These are phyloP conservation scores for Arctia plantaginis DNA, from an alignment of 2,888 invertebrate species.

Conservation along the genomic window DNA sequence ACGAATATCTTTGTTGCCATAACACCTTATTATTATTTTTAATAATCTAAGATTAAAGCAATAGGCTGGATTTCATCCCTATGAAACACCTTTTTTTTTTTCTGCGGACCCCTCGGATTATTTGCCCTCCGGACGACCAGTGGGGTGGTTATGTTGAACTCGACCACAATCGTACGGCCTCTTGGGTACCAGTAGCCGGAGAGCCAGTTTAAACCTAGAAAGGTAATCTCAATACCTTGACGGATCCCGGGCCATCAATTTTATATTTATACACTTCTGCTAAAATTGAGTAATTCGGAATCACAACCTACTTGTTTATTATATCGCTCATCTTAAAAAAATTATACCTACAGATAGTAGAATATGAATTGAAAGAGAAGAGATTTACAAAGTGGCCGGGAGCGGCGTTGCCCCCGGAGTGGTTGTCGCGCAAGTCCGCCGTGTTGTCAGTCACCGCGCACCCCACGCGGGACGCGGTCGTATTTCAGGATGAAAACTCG, in stretches of 20 bases:
- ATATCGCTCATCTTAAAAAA: background rate
- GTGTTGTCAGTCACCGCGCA: constrained; percentile 89
- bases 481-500: constrained; percentile 91
- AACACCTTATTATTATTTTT: background rate
- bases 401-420: constrained; percentile 83
- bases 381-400: constrained; percentile 89
- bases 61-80: too few relatives aligned
- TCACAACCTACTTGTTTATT: background rate
- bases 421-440: constrained; percentile 86
- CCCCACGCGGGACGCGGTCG: constrained; percentile 87
- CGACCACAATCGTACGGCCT: too few relatives aligned
- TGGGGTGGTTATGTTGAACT: too few relatives aligned
- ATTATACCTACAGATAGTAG: constrained; percentile 87
- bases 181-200: too few relatives aligned
- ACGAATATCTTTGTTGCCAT: background rate
- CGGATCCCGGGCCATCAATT: too few relatives aligned
- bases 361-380: constrained; percentile 89
- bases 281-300: background rate
- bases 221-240: too few relatives aligned
- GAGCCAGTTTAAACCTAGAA: too few relatives aligned
- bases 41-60: background rate
- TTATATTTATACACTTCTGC: background rate
- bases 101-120: too few relatives aligned
- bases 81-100: too few relatives aligned
- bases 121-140: too few relatives aligned